Conservation (phyloP, 23 tunicate genomes). For the Phallusia fumigata region DNA sequence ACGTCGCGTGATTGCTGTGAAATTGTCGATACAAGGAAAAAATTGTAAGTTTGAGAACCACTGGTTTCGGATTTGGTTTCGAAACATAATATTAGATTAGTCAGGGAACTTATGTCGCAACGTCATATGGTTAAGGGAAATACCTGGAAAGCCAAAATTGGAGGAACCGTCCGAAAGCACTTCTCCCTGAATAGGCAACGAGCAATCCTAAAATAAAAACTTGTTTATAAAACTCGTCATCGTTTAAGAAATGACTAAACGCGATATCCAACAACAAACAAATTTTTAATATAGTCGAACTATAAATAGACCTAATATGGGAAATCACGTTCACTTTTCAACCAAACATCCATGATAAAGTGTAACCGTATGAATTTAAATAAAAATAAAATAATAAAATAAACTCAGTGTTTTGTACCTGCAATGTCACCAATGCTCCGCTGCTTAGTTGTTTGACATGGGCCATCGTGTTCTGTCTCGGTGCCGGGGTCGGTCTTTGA, state of each 20-base stretch:
- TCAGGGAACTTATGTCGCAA: too few relatives aligned
- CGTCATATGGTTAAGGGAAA: neutral
- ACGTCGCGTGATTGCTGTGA: conserved; percentile 14
- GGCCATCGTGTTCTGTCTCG: conserved; percentile 22
- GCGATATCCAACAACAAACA: neutral
- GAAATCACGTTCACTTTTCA: too few relatives aligned
- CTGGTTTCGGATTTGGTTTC: too few relatives aligned
- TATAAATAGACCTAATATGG: too few relatives aligned
- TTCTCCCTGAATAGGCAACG: neutral
- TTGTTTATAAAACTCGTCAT: neutral
- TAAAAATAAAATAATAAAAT: neutral
- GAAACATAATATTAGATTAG: too few relatives aligned
- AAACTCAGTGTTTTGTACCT: neutral
- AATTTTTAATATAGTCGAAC: too few relatives aligned
- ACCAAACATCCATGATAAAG: neutral
- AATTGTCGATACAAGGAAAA: too few relatives aligned
- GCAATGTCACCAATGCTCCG: conserved; percentile 10
- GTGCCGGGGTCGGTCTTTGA: conserved; percentile 19
- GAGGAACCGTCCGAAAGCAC: neutral
- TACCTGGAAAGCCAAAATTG: neutral
- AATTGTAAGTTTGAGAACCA: too few relatives aligned
- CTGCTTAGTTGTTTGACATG: conserved; percentile 32
- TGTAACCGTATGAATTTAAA: neutral
- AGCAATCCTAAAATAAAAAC: neutral
- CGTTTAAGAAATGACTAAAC: neutral